Base-by-base conservation (phyloP, 2,888 invertebrate species). In the Chydorus sphaericus region DNA sequence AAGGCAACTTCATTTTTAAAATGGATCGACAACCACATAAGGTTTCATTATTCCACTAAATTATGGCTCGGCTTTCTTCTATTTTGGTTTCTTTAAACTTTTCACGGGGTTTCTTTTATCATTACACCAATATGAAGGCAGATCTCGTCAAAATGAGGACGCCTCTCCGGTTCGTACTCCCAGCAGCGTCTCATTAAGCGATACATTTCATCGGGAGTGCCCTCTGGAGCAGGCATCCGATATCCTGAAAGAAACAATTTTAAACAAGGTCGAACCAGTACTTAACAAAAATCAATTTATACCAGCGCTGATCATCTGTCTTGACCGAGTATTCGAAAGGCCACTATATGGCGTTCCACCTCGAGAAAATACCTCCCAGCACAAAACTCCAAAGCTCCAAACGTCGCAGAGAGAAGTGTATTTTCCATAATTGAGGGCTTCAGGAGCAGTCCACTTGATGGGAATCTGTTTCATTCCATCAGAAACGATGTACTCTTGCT, bases 401-500 rank as follows among this genome's bases (percentile, higher is more conserved):
- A 96, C 92, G 72, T 96, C 94, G 70, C 93, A 93, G 7, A 93
- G 72, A 0, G 91, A 84, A 10, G 93, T 94, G 70, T 94, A 94
- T 76, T 91, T 90, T 56, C 87, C 93, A 69, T 88, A 93, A 71
- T 93, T 92, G 11, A 94, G 75, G 3, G 94, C 93, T 73, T 94
- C 94, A 0, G 96, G 96, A 2, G 94, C 93, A 0, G 94, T 96
- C 96, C 96, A 96, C 71, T 96, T 96, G 59, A 96, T 93, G 0
- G 96, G 94, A 64, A 96, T 94, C 75, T 94, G 93, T 71, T 96
- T 94, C 88, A 94, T 90, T 33, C 94, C 94, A 63, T 93, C 93
- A 3, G 93, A 92, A 39, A 94, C 94, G 59, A 89, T 91, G 65
- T 96, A 96, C 69, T 93, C 93, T 69, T 93, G 90, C 68, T 94